Evolutionary conservation across 2,888 invertebrate genomes (phyloP).

Genomic region (Ormia ochracea): DNA sequence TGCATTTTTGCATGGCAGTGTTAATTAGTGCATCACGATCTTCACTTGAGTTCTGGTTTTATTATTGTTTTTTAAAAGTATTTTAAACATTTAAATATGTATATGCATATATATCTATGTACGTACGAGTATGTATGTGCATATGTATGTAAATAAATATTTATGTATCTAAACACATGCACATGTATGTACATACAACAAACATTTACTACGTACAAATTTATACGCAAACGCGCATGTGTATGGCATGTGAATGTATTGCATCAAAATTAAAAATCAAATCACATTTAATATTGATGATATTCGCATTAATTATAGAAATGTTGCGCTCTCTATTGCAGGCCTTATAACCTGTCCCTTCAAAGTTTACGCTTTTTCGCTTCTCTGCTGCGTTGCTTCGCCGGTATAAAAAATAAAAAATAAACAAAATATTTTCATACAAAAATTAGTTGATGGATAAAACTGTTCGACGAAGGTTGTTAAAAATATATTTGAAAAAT

Average conservation of each 20-base stretch:
- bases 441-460: conserved; percentile 49
- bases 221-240: not conserved
- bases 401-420: conserved; percentile 28
- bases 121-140: not conserved
- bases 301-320: not conserved
- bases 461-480: conserved; percentile 54
- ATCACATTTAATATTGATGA: conserved; percentile 3
- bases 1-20: not conserved
- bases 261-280: conserved; percentile 9
- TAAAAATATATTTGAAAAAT: not conserved
- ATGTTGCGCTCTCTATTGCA: not conserved
- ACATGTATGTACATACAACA: not conserved
- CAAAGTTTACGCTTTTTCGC: not conserved
- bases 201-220: no score
- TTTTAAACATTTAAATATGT: not conserved
- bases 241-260: not conserved
- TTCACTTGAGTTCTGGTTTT: conserved; percentile 18
- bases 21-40: conserved; percentile 43
- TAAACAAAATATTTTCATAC: not conserved
- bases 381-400: conserved; percentile 2
- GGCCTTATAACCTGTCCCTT: not conserved
- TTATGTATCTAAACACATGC: not conserved
- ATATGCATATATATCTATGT: not conserved
- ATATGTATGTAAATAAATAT: no score
- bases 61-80: not conserved